These are phyloP conservation scores for Siderastrea radians DNA, from an alignment of 92 coral and sea anemone species.

Conservation along the genomic window DNA sequence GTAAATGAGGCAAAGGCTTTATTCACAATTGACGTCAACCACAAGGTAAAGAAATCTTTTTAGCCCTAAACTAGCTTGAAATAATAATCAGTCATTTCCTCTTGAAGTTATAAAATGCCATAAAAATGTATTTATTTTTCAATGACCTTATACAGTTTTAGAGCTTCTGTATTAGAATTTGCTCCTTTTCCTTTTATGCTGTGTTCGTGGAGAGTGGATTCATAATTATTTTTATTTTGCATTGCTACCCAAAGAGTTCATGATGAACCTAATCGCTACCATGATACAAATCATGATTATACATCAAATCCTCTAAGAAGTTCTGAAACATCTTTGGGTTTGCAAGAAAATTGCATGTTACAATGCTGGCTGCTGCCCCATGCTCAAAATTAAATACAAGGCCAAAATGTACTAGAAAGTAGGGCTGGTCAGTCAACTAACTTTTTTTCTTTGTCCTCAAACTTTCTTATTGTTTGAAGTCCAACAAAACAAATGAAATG, in stretches of 20 bases:
- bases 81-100: too few species aligned
- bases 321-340: conserved; percentile 87
- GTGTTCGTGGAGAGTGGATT: not conserved
- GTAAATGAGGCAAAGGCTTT: conserved; percentile 87
- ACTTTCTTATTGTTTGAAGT: too few species aligned
- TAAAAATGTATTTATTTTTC: too few species aligned
- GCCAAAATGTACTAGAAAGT: too few species aligned
- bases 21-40: conserved; percentile 90
- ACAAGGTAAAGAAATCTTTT: conserved; percentile 69
- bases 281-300: conserved; percentile 72
- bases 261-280: conserved; percentile 84
- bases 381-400: too few species aligned
- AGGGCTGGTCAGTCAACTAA: too few species aligned
- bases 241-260: conserved; percentile 29
- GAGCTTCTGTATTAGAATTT: too few species aligned
- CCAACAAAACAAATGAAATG: too few species aligned
- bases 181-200: too few species aligned
- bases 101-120: too few species aligned
- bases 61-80: not conserved
- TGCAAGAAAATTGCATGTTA: not conserved
- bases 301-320: conserved; percentile 91
- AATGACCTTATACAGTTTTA: too few species aligned
- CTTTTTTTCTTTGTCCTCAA: too few species aligned
- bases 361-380: not conserved
- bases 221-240: not conserved